Evolutionary conservation across 2,888 invertebrate species (phyloP), one percentile per base, ranked within the genome.

Genomic region (Malachius bipustulatus): DNA sequence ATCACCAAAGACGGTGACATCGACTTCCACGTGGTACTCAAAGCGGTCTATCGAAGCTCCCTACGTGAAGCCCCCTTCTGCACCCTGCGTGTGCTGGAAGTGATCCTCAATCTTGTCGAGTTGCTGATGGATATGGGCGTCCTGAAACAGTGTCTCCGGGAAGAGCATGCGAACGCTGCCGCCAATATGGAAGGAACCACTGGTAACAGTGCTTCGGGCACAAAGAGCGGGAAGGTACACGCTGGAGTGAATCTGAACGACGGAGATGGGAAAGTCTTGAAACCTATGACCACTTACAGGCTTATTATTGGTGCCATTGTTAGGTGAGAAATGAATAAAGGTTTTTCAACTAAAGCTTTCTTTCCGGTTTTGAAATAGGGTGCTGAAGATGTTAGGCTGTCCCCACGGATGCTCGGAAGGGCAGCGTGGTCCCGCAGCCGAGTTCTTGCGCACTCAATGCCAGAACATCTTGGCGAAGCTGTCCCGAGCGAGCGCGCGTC

Each of bases 1-100:
- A 94, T 97, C 38, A 94, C 91, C 15, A 82, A 82, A 50, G 91
- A 94, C 49, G 97, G 98, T 0, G 87, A 93, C 55, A 79, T 98
- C 38, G 89, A 94, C 60, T 77, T 88, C 46, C 81, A 83, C 66
- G 84, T 93, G 9, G 80, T 93, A 2, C 61, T 85, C 4, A 82
- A 83, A 71, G 91, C 89, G 4, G 77, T 91, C 1, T 89, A 90
- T 56, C 77, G 82, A 37, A 81, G 90, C 6, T 79, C 88, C 1
- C 73, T 88, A 44, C 76, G 90, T 57, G 91, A 94, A 53, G 77
- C 76, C 42, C 75, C 77, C 40, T 78, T 81, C 50, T 85, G 87
- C 51, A 88, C 89, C 0, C 66, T 90, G 13, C 72, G 93, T 14
- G 87, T 97, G 2, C 82, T 93, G 60, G 94, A 96, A 62, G 84